A percentile compares a stretch with the other conserved stretches of the same genome.
Conservation (phyloP, 2,113 vertebrate species). For the Mormyrus iriodes region DNA sequence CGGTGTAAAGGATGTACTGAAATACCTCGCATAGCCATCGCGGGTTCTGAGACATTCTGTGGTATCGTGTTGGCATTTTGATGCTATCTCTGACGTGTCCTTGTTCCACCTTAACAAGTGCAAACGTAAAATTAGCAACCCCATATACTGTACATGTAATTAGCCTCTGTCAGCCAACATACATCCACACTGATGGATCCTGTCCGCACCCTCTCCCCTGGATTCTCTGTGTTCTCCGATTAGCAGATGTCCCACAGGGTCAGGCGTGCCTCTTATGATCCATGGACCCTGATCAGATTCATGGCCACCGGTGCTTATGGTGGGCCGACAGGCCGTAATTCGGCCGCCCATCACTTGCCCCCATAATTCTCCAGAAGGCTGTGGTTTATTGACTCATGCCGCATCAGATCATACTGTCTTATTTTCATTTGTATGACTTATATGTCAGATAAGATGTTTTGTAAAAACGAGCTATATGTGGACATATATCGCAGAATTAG, state of each 20-base stretch:
- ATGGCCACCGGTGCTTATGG: not conserved
- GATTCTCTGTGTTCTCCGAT: not conserved
- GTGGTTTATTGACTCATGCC: not conserved
- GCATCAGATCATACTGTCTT: not conserved
- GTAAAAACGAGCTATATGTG: not conserved
- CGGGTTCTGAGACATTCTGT: not conserved
- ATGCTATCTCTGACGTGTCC: not conserved
- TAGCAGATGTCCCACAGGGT: not conserved
- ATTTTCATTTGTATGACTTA: not conserved
- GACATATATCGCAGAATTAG: not conserved
- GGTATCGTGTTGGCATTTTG: not conserved
- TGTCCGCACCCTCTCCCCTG: not conserved
- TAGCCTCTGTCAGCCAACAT: constrained; percentile 12
- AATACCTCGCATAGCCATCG: not conserved
- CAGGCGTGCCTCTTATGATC: constrained; percentile 3
- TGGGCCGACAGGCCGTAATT: not conserved
- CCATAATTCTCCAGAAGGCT: not conserved
- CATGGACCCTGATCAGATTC: not conserved
- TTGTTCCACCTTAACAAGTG: not conserved
- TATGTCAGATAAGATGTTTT: not conserved
- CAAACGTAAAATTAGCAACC: not conserved
- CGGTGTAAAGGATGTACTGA: not conserved
- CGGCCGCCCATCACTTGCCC: not conserved
- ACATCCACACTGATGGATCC: not conserved
- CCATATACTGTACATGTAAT: not conserved